Evolutionary conservation across 2,797 vertebrate species (phyloP), one percentile per base, ranked within the genome.

Genomic region (Cossypha dichroa): DNA sequence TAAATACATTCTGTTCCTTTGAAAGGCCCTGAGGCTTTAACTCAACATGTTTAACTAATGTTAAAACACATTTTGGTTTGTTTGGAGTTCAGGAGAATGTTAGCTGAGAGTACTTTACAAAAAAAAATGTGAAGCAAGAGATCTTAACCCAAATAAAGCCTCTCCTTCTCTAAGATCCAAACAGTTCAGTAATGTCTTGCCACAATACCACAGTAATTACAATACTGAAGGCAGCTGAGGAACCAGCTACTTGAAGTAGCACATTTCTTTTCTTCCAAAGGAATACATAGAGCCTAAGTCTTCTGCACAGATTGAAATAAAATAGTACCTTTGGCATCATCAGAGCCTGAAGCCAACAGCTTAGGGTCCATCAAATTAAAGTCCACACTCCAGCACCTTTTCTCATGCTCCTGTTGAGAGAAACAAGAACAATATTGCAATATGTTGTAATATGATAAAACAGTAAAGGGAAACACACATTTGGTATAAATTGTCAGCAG

Each of bases 341-440:
- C 99, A 92, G 99, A 99, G 90, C 99, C 99, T 13, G 99, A 99
- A 75, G 99, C 99, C 97, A 99, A 98, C 29, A 99, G 98, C 96
- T 99, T 99, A 26, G 99, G 99, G 97, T 99, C 99, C 99, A 99
- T 99, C 93, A 99, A 98, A 96, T 99, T 99, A 93, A 99, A 99
- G 97, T 99, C 99, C 56, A 99, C 99, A 88, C 99, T 99, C 99
- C 99, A 99, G 97, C 99, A 99, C 80, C 99, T 98, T 96, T 99
- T 99, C 97, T 99, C 99, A 96, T 99, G 99, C 73, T 99, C 99
- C 99, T 99, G 95, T 94, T 95, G 75, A 90, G 4, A 96, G 40
- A 88, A 94, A 93, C 51, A 91, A 84, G 49, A 59, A 96, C 86
- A 88, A 96, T 29, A 94, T 86, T 68, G 60, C 25, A 82, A 88